These are phyloP conservation scores for Monodelphis domestica DNA, from an alignment of 2,797 vertebrate genomes.

Conservation along the genomic window DNA sequence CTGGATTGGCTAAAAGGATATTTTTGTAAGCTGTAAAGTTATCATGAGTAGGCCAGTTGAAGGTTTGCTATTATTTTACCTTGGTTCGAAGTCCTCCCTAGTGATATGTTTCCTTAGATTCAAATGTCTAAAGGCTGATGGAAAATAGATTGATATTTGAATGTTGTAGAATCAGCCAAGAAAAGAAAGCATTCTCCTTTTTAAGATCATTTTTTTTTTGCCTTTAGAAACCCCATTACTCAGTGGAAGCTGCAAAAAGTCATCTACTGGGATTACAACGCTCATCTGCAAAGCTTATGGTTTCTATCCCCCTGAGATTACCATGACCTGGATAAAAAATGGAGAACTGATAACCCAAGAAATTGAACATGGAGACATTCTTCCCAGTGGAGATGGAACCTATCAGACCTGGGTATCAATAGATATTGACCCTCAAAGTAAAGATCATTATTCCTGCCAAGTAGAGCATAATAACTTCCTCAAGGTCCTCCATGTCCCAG, in stretches of 20 bases:
- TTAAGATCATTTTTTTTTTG: slow-evolving; percentile 25
- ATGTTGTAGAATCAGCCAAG: neutral
- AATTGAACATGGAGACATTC: slow-evolving; percentile 53
- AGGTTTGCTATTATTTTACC: neutral
- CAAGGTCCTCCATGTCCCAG: slow-evolving; percentile 13
- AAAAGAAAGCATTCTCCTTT: neutral
- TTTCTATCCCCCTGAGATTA: slow-evolving; percentile 69
- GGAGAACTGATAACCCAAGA: slow-evolving; percentile 64
- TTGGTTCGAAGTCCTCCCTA: neutral
- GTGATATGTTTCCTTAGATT: slow-evolving; percentile 28
- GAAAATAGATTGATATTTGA: slow-evolving; percentile 37
- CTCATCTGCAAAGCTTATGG: slow-evolving; percentile 68
- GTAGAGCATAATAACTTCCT: slow-evolving; percentile 39
- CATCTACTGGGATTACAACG: slow-evolving; percentile 48
- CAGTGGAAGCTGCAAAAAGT: slow-evolving; percentile 51
- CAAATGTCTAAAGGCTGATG: neutral
- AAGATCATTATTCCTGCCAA: slow-evolving; percentile 41
- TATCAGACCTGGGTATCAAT: slow-evolving; percentile 55
- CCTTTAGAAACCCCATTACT: slow-evolving; percentile 58
- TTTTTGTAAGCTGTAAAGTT: no score
- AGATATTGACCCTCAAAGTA: slow-evolving; percentile 49
- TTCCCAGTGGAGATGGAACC: slow-evolving; percentile 64
- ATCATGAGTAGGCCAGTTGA: neutral
- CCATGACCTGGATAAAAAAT: slow-evolving; percentile 58
- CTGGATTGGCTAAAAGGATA: no score